Conservation (phyloP, 2,797 vertebrate species). For the Pangasius larnaudii region DNA sequence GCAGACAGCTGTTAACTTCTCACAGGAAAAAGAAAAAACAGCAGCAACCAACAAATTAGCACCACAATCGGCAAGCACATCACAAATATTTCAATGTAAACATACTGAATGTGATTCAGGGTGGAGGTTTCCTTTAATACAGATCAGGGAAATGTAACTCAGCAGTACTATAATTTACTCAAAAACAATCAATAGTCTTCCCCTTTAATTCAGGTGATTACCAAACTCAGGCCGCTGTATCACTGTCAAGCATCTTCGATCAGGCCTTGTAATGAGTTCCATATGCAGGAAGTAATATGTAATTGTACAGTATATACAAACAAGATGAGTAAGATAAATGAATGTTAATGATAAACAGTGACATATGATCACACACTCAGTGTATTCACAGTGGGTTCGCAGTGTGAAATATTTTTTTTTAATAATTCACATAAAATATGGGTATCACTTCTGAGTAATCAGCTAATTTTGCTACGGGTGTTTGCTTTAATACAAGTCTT, state of each 20-base stretch:
- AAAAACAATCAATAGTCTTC: background rate
- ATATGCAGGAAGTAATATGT: background rate
- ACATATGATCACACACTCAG: background rate
- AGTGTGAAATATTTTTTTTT: background rate
- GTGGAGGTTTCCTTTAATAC: too few relatives aligned
- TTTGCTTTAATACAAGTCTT: background rate
- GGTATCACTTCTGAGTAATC: background rate
- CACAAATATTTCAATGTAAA: background rate
- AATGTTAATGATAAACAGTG: background rate
- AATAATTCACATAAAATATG: background rate
- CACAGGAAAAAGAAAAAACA: background rate
- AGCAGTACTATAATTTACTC: background rate
- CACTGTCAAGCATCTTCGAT: background rate
- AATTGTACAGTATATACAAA: background rate
- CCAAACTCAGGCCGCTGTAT: background rate
- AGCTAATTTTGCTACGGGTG: background rate
- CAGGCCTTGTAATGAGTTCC: background rate
- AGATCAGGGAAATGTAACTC: background rate
- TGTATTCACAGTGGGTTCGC: background rate
- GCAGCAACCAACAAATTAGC: background rate
- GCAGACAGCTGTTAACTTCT: background rate
- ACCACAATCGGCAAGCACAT: background rate
- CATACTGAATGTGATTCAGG: background rate
- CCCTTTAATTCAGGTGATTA: background rate
- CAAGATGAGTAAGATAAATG: background rate